phyloP scores from a whole-genome alignment of 2,888 invertebrate species.

The Lepidonotus clava region DNA sequence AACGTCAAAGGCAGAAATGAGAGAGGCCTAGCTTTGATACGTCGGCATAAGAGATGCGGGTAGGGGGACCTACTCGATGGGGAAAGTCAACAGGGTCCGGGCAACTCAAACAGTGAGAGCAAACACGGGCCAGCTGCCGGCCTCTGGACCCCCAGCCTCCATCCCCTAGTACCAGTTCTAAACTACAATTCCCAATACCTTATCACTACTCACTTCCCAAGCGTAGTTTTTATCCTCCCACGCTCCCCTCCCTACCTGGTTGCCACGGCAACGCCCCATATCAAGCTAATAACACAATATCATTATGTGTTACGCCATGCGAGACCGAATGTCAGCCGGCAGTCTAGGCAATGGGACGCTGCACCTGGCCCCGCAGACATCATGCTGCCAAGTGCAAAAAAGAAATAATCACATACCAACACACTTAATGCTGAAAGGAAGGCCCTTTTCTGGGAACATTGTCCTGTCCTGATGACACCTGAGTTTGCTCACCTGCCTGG shows the following conservation, averaged over 20 bases:
- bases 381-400: not conserved
- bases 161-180: not conserved
- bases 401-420: slow-evolving; percentile 16
- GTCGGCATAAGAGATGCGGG: not conserved
- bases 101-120: not conserved
- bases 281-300: slow-evolving; percentile 39
- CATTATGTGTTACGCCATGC: slow-evolving; percentile 34
- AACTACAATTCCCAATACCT: too few species aligned
- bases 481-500: slow-evolving; percentile 32
- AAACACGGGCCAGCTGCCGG: slow-evolving; percentile 9
- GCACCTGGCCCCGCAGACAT: not conserved
- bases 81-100: not conserved
- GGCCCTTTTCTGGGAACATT: not conserved
- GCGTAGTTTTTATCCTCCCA: not conserved
- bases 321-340: not conserved
- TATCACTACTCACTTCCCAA: too few species aligned
- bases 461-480: slow-evolving; percentile 24
- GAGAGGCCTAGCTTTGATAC: not conserved
- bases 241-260: slow-evolving; percentile 32
- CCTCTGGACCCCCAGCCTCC: not conserved
- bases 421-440: not conserved
- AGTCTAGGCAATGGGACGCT: not conserved
- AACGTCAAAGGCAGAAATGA: not conserved
- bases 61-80: not conserved
- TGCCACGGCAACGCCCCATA: slow-evolving; percentile 23